Conservation (phyloP, 2,797 vertebrate genomes). For the Rhodeus uyekii region DNA sequence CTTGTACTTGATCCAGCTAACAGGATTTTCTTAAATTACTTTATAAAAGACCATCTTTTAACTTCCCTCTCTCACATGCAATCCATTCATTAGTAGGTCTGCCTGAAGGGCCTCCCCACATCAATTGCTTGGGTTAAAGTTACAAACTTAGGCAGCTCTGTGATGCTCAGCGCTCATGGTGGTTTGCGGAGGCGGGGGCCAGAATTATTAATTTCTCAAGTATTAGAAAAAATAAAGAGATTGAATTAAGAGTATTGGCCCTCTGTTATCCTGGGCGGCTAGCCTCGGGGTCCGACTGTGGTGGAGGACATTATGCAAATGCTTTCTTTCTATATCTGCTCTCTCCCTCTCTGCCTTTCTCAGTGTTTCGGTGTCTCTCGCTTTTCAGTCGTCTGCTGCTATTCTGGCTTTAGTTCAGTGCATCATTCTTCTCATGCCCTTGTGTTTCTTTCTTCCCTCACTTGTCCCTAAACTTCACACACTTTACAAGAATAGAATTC, state of each 20-base stretch:
- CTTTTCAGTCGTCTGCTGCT: neutral
- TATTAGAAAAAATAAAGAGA: slow-evolving; percentile 98
- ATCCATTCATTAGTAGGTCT: slow-evolving; percentile 99
- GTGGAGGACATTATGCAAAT: slow-evolving; percentile 99
- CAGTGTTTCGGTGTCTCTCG: slow-evolving; percentile 23
- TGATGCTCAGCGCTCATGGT: slow-evolving; percentile 91
- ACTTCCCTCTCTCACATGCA: slow-evolving; percentile 98
- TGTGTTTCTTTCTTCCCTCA: neutral
- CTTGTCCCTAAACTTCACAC: slow-evolving; percentile 14
- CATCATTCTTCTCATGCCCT: neutral
- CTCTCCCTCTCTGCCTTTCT: slow-evolving; percentile 74
- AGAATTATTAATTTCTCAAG: slow-evolving; percentile 99
- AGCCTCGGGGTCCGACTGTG: slow-evolving; percentile 95
- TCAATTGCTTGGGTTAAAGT: slow-evolving; percentile 99
- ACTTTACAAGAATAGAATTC: slow-evolving; percentile 14
- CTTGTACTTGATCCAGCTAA: slow-evolving; percentile 99
- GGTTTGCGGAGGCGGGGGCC: slow-evolving; percentile 91
- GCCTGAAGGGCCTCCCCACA: slow-evolving; percentile 98
- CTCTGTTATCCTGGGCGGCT: slow-evolving; percentile 94
- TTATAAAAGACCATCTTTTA: slow-evolving; percentile 99
- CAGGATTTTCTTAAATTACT: slow-evolving; percentile 99
- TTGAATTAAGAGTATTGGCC: slow-evolving; percentile 99
- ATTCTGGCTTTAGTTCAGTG: neutral
- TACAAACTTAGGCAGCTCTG: slow-evolving; percentile 99
- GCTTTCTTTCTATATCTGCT: slow-evolving; percentile 78